These are phyloP conservation scores for Liodrosophila aerea DNA, from an alignment of 2,888 invertebrate genomes.

Conservation along the genomic window DNA sequence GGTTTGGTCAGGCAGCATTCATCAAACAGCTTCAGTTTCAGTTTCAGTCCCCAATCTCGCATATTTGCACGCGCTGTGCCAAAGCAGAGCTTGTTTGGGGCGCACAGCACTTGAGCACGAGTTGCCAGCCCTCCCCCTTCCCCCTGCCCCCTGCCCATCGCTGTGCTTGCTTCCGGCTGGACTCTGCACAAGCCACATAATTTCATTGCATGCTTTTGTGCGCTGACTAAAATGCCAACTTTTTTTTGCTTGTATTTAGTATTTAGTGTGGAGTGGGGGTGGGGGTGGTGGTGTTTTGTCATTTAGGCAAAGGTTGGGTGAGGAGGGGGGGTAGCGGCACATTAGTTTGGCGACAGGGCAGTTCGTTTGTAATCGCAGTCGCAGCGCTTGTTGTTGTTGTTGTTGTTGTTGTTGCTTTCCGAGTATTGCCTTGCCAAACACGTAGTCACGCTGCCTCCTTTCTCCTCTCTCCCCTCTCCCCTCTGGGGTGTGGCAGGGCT, in stretches of 20 bases:
- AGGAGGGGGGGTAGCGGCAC: no score
- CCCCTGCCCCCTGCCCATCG: conserved; percentile 1
- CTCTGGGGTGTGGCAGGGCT: no score
- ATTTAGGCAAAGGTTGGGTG: neutral
- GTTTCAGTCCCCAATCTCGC: conserved; percentile 43
- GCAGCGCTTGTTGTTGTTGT: no score
- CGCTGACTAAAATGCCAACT: conserved; percentile 40
- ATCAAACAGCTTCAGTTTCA: conserved; percentile 49
- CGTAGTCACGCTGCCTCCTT: no score
- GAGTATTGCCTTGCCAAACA: no score
- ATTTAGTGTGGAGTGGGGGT: conserved; percentile 1
- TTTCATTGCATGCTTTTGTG: conserved; percentile 66
- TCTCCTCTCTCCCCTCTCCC: no score
- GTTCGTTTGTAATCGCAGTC: neutral
- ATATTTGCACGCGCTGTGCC: conserved; percentile 62
- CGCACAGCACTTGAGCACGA: conserved; percentile 54
- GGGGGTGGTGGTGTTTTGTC: neutral
- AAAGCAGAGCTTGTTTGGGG: conserved; percentile 57
- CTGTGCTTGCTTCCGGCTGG: conserved; percentile 24
- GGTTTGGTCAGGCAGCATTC: conserved; percentile 27
- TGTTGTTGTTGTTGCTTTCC: no score
- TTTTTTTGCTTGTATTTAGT: conserved; percentile 19
- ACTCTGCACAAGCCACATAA: conserved; percentile 46
- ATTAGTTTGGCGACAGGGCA: neutral
- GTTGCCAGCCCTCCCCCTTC: conserved; percentile 15